phyloP scores from a whole-genome alignment of 2,797 vertebrate species.

The Pseudochaenichthys georgianus region DNA sequence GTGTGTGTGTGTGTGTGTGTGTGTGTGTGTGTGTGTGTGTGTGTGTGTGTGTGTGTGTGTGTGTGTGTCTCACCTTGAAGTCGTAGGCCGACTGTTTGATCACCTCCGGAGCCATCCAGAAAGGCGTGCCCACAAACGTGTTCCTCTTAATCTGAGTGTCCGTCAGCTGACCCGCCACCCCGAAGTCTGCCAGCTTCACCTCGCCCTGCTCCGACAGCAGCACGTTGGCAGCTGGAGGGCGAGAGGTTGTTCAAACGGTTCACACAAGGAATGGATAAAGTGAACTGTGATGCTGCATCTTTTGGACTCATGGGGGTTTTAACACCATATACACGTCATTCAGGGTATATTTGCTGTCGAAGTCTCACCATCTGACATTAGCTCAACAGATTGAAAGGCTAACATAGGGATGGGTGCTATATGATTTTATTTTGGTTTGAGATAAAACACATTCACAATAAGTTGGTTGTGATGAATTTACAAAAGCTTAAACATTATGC shows the following conservation, averaged over 20 bases:
- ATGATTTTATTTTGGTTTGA: too few relatives aligned
- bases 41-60: too few relatives aligned
- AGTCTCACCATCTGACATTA: not conserved
- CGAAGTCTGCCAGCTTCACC: constrained; percentile 98
- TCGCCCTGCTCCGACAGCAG: constrained; percentile 97
- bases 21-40: too few relatives aligned
- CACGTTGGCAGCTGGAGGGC: constrained; percentile 92
- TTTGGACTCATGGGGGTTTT: not conserved
- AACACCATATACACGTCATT: not conserved
- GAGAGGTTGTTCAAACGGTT: not conserved
- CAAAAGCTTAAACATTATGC: too few relatives aligned
- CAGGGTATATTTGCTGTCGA: not conserved
- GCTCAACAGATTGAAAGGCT: too few relatives aligned
- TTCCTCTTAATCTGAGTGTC: constrained; percentile 99
- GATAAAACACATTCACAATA: too few relatives aligned
- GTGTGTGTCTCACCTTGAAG: constrained; percentile 99
- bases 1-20: too few relatives aligned
- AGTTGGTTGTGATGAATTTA: too few relatives aligned
- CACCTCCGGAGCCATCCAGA: constrained; percentile 99
- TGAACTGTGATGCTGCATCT: not conserved
- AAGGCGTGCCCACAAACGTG: constrained; percentile 98
- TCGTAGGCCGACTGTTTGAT: constrained; percentile 99
- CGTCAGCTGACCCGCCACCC: constrained; percentile 97
- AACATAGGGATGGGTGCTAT: too few relatives aligned
- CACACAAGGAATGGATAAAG: not conserved